Evolutionary conservation across 1,140 invertebrate genomes (phyloP).

Genomic region (Pogonognathellus flavescens): DNA sequence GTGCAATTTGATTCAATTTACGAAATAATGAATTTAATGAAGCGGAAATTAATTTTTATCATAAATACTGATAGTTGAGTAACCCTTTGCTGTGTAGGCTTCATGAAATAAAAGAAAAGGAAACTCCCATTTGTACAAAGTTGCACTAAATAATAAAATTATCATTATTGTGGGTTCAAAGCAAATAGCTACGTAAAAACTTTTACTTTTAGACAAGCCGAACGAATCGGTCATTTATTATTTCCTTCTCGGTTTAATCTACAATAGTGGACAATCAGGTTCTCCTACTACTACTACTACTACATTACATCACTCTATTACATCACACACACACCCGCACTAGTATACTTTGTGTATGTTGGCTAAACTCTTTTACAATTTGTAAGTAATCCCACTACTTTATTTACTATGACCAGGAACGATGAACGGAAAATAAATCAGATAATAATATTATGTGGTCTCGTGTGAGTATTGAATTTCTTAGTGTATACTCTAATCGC

Average conservation of each 20-base stretch:
- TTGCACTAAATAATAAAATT: neutral
- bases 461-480: no score
- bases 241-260: neutral
- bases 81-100: neutral
- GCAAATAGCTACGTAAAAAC: neutral
- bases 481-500: no score
- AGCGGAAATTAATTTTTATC: neutral
- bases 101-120: neutral
- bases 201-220: conserved; percentile 7
- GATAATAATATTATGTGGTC: no score
- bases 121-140: neutral
- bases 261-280: conserved; percentile 35
- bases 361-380: no score
- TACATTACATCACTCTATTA: no score
- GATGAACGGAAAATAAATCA: no score
- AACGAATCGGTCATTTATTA: conserved; percentile 21
- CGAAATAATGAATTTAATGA: conserved; percentile 18
- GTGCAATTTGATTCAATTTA: neutral
- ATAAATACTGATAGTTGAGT: neutral
- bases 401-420: no score
- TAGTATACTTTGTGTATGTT: no score
- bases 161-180: neutral
- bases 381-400: no score
- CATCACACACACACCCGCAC: no score
- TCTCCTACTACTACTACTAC: neutral